These are phyloP conservation scores for Prolemur simus DNA, from an alignment of 2,113 vertebrate species.

Conservation along the genomic window DNA sequence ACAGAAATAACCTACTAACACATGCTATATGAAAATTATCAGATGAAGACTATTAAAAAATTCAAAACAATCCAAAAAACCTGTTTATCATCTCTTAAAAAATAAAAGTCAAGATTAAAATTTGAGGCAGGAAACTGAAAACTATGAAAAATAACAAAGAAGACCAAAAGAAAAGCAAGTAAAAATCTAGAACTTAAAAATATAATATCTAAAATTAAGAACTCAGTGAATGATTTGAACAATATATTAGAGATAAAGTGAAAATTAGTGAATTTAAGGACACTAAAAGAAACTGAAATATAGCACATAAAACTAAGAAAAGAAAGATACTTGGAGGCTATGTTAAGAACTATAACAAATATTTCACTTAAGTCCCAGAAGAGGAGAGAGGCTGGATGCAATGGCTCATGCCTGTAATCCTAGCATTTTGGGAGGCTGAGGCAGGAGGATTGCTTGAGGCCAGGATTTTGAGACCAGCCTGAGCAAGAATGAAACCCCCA, in stretches of 20 bases:
- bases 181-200: background rate
- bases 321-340: background rate
- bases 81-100: background rate
- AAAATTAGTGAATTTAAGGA: background rate
- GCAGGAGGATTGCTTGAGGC: too few species aligned
- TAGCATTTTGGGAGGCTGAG: too few species aligned
- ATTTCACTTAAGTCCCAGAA: background rate
- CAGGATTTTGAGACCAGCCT: too few species aligned
- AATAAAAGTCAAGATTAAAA: background rate
- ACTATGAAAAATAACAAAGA: background rate
- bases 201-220: background rate
- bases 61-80: background rate
- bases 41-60: background rate
- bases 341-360: background rate
- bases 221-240: background rate
- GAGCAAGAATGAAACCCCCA: too few species aligned
- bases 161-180: background rate
- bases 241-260: background rate
- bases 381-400: too few species aligned
- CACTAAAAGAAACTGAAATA: background rate
- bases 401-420: too few species aligned
- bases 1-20: background rate
- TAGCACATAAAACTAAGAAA: background rate
- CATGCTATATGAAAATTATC: background rate
- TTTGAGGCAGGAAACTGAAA: background rate